Conservation (phyloP, 2,888 invertebrate species). For the Tetropium fuscum region DNA sequence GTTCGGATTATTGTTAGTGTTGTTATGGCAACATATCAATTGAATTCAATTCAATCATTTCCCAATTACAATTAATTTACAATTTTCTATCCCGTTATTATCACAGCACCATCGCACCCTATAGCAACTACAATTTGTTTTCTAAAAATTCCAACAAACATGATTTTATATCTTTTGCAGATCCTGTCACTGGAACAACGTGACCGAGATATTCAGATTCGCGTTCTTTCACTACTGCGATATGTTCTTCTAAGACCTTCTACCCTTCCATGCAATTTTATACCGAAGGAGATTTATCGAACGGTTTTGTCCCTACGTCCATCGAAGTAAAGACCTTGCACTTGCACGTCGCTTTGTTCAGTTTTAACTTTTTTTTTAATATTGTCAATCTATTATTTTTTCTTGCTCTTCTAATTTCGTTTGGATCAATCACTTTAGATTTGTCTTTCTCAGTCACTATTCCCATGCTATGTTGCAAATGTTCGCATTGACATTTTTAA, state of each 20-base stretch:
- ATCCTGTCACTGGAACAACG: slow-evolving; percentile 10
- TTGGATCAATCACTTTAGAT: too few species aligned
- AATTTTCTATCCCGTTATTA: too few species aligned
- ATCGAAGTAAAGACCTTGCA: not conserved
- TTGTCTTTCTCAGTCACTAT: too few species aligned
- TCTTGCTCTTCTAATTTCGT: too few species aligned
- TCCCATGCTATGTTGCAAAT: too few species aligned
- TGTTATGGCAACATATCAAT: too few species aligned
- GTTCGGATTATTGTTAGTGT: too few species aligned
- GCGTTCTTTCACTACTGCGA: slow-evolving; percentile 12
- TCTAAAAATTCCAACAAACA: not conserved
- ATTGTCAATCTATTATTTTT: not conserved
- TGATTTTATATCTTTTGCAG: slow-evolving; percentile 5
- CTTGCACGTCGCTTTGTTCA: not conserved
- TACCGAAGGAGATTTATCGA: not conserved
- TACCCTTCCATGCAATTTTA: not conserved
- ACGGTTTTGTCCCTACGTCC: too few species aligned
- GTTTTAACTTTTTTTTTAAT: not conserved
- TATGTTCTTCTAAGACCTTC: slow-evolving; percentile 7
- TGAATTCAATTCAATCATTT: too few species aligned
- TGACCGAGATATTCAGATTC: slow-evolving; percentile 12
- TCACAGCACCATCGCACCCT: too few species aligned
- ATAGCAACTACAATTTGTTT: not conserved
- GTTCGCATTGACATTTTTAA: slow-evolving; percentile 1
- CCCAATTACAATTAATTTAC: too few species aligned